Evolutionary conservation across 2,888 invertebrate species (phyloP), one percentile per base, ranked within the genome.

Genomic region (Philaethria dido): DNA sequence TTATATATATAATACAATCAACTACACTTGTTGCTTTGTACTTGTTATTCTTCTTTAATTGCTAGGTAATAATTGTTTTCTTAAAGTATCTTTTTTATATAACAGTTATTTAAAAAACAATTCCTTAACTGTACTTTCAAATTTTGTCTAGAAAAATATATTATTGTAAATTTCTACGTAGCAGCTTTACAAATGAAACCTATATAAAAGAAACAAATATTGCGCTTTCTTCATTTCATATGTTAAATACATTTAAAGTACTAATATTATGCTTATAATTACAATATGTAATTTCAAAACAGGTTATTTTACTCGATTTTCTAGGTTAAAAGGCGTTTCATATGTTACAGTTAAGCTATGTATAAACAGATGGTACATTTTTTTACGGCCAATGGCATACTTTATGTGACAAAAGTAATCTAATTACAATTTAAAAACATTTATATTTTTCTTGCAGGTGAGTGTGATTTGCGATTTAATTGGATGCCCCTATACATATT

Each of bases 371-470:
- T 87, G 89, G 77, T 75, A 73, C 68, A 80, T 78, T 73, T 62
- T 75, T 75, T 81, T 82, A 79, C 77, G 81, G 80, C 74, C 79
- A 79, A 78, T 44, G 48, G 50, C 39, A 59, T 54, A 52, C 52
- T 73, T 75, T 80, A 75, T 72, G 71, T 77, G 75, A 77, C 78
- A 66, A 61, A 50, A 39, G 44, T 44, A 64, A 78, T 80, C 72
- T 11, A 66, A 69, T 60, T 66, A 60, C 54, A 61, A 47, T 63
- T 22, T 61, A 66, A 54, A 60, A 72, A 65, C 72, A 64, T 75
- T 47, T 73, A 75, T 68, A 80, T 73, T 76, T 73, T 85, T 84
- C 80, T 89, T 91, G 76, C 89, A 91, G 91, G 91, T 91, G 78
- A 90, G 91, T 89, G 72, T 72, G 70, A 72, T 63, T n/a, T 65